Conservation (phyloP, 2,797 vertebrate species). For the Petrocephalus schoutedeni region DNA sequence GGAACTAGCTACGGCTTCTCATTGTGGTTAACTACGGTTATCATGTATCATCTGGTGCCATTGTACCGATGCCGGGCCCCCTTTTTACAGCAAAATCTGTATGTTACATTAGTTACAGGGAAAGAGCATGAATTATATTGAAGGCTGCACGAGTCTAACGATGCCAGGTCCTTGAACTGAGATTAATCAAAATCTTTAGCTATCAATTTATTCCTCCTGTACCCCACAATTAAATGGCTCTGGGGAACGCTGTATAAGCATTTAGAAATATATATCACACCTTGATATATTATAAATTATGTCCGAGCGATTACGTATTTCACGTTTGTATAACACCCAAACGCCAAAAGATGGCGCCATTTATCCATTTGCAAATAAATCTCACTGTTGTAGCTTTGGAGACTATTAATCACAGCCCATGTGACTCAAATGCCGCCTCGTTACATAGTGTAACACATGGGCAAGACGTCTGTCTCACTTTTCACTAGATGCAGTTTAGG, state of each 20-base stretch:
- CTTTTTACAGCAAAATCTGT: not conserved
- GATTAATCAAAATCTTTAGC: not conserved
- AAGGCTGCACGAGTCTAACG: not conserved
- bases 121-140: conserved; percentile 27
- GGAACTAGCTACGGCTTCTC: conserved; percentile 18
- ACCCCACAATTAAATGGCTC: not conserved
- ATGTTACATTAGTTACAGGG: not conserved
- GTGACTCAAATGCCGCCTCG: conserved; percentile 6
- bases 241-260: not conserved
- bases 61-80: not conserved
- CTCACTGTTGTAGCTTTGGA: not conserved
- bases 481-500: conserved; percentile 17
- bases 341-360: conserved; percentile 54
- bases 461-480: conserved; percentile 16
- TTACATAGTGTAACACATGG: not conserved
- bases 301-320: not conserved
- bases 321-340: not conserved
- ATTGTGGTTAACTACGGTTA: conserved; percentile 21
- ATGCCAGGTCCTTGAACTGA: not conserved
- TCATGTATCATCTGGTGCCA: not conserved
- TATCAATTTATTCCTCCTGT: not conserved
- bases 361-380: conserved; percentile 17
- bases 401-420: not conserved
- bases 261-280: not conserved
- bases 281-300: not conserved